Percentiles rank a stretch among this genome's conserved stretches.
Conservation (phyloP, 1,140 invertebrate species). For the Lepidostoma basale region DNA sequence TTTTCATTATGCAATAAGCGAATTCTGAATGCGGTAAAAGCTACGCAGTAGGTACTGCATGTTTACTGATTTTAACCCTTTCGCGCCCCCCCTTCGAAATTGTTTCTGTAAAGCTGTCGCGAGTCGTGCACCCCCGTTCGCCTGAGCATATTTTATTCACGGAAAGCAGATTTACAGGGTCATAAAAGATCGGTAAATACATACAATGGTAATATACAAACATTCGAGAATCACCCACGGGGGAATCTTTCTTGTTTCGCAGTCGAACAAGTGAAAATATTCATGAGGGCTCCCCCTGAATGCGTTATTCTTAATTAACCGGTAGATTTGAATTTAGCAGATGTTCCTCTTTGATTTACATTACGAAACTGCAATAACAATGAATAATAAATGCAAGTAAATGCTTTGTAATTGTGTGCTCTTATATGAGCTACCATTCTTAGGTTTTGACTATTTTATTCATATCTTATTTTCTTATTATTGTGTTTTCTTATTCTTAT, state of each 20-base stretch:
- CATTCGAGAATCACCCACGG: not conserved
- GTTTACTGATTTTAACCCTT: not conserved
- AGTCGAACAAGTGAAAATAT: not conserved
- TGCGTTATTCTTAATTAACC: not conserved
- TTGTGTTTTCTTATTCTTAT: no score
- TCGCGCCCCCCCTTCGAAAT: not conserved
- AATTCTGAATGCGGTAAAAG: no score
- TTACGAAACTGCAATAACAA: no score
- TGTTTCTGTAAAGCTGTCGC: not conserved
- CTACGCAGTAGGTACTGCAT: no score
- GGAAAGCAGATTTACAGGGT: slow-evolving; percentile 26
- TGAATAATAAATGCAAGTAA: no score
- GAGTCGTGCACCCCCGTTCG: not conserved
- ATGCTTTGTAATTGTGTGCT: no score
- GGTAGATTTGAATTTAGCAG: not conserved
- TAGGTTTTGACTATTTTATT: no score
- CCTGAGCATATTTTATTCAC: slow-evolving; percentile 27
- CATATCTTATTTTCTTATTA: no score
- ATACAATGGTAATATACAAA: slow-evolving; percentile 8
- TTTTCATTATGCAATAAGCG: no score
- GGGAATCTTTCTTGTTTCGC: not conserved
- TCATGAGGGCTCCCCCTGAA: not conserved
- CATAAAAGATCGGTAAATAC: slow-evolving; percentile 19
- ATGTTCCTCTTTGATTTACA: no score
- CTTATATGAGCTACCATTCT: no score